These are phyloP conservation scores for Etheostoma nigrum DNA, from an alignment of 2,797 vertebrate species.

Conservation along the genomic window DNA sequence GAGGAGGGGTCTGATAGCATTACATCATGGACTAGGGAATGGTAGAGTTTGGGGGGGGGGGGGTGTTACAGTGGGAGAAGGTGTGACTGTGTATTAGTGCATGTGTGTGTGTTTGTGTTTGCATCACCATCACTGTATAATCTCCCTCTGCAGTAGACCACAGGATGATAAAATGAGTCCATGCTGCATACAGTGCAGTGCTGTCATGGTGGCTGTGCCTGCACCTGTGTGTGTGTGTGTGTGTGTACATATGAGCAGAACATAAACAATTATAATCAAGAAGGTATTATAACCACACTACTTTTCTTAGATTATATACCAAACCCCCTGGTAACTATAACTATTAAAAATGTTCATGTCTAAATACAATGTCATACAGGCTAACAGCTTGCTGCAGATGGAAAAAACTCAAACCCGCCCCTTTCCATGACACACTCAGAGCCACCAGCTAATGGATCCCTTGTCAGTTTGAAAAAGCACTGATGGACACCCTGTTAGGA, in stretches of 20 bases:
- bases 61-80: conserved; percentile 74
- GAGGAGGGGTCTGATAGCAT: conserved; percentile 82
- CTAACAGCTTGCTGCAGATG: conserved; percentile 35
- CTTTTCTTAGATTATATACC: conserved; percentile 40
- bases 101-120: conserved; percentile 54
- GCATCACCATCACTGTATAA: conserved; percentile 64
- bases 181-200: conserved; percentile 61
- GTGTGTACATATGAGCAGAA: conserved; percentile 11
- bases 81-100: conserved; percentile 60
- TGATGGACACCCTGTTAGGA: conserved; percentile 66
- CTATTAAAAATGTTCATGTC: conserved; percentile 32
- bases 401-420: conserved; percentile 16
- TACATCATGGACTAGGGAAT: conserved; percentile 83
- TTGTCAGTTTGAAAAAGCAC: conserved; percentile 63
- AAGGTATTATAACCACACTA: conserved; percentile 23
- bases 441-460: conserved; percentile 62
- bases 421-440: conserved; percentile 37
- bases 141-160: conserved; percentile 69
- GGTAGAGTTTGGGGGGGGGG: conserved; percentile 79
- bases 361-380: conserved; percentile 7
- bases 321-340: conserved; percentile 36
- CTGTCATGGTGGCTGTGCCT: conserved; percentile 66
- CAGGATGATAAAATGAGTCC: conserved; percentile 70
- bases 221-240: conserved; percentile 62
- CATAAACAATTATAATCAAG: conserved; percentile 45